Evolutionary conservation across 2,888 invertebrate genomes (phyloP), one percentile per base, ranked within the genome.

Genomic region (Scrobipalpa atriplicella): DNA sequence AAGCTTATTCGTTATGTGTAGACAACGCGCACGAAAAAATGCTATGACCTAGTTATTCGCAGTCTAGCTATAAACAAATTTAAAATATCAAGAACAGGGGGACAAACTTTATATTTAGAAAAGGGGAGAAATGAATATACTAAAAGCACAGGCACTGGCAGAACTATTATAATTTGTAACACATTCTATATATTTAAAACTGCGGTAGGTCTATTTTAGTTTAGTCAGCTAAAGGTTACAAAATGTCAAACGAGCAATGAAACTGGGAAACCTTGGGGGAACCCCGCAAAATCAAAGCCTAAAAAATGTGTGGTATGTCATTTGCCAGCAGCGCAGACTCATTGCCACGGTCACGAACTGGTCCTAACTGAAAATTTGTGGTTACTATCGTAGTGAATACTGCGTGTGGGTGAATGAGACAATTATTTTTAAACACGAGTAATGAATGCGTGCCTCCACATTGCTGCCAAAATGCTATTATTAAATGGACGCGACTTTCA

Each of bases 361-460:
- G 82, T 87, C 85, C 78, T 80, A 75, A 86, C 89, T 83, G 87
- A 89, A 90, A 86, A 82, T 85, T 84, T 80, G 87, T 87, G 79
- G 88, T 87, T 91, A 92, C 92, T 90, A 92, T 86, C 83, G 83
- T 90, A 90, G 90, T 89, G 84, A 79, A 54, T 64, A 80, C 36
- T 68, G 56, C 76, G 80, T 84, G 83, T 84, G 80, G 76, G 76
- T 86, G 90, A 91, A 91, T 90, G 90, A 87, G 89, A 89, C 85
- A 89, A 90, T 90, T 91, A 91, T 90, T 90, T 92, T 89, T 87
- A 86, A 64, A 87, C 76, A 69, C 69, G 78, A 83, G 83, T 84
- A 86, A 87, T 83, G 84, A 84, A 78, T 78, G 78, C 73, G 75
- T 77, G 79, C 74, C 70, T 70, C 64, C 72, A 71, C 71, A 68